Percentiles rank a stretch among this genome's conserved stretches.
Conservation (phyloP, 1,140 invertebrate species). For the Neodiprion virginianus region DNA sequence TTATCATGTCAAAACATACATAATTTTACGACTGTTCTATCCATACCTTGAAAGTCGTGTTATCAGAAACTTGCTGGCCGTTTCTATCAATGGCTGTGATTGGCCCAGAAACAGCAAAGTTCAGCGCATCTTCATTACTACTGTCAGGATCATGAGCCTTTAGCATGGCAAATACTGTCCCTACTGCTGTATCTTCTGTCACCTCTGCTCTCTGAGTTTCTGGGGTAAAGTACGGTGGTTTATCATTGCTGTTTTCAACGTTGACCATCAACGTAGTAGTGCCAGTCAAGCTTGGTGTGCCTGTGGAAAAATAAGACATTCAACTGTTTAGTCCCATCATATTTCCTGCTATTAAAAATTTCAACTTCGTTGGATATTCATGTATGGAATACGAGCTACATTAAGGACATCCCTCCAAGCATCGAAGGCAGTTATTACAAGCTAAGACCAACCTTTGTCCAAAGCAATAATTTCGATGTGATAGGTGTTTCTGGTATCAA, state of each 20-base stretch:
- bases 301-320: slow-evolving; percentile 49
- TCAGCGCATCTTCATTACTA: slow-evolving; percentile 69
- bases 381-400: neutral
- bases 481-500: slow-evolving; percentile 79
- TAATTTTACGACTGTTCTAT: neutral
- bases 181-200: slow-evolving; percentile 78
- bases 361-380: neutral
- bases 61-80: slow-evolving; percentile 73
- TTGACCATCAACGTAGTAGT: slow-evolving; percentile 80
- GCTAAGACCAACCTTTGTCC: slow-evolving; percentile 71
- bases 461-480: slow-evolving; percentile 80
- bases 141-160: slow-evolving; percentile 85
- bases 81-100: slow-evolving; percentile 82
- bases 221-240: slow-evolving; percentile 85
- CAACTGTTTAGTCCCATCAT: slow-evolving; percentile 5
- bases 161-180: slow-evolving; percentile 76
- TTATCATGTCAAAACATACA: neutral
- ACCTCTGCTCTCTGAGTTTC: slow-evolving; percentile 82
- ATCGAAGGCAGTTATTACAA: neutral
- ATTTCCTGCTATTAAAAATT: neutral
- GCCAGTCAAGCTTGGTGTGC: slow-evolving; percentile 79
- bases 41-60: slow-evolving; percentile 52
- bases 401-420: neutral
- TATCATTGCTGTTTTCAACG: slow-evolving; percentile 88
- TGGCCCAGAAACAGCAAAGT: slow-evolving; percentile 75